A percentile compares a stretch with the other conserved stretches of the same genome.
These are phyloP conservation scores for Laterallus jamaicensis DNA, from an alignment of 2,113 vertebrate genomes.

Conservation along the genomic window DNA sequence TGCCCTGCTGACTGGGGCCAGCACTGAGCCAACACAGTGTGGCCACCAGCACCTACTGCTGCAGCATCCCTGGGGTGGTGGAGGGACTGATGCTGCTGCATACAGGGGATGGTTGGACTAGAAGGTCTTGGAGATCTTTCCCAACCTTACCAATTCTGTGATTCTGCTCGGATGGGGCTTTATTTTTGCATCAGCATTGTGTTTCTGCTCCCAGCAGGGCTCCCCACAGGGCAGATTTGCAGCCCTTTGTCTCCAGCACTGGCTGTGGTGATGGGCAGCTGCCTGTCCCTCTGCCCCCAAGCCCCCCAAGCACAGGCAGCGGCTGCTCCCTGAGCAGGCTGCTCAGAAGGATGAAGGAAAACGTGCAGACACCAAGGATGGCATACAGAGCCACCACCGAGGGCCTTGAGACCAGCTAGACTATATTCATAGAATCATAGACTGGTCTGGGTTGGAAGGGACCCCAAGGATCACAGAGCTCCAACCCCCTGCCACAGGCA, in stretches of 20 bases:
- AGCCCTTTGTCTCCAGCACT: not conserved
- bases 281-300: not conserved
- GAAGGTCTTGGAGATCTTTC: too few relatives aligned
- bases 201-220: not conserved
- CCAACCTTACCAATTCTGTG: too few relatives aligned
- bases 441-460: too few relatives aligned
- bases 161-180: too few relatives aligned
- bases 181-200: too few relatives aligned
- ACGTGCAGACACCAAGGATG: not conserved
- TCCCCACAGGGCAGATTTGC: not conserved
- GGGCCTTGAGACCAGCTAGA: slow-evolving; percentile 46
- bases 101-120: too few relatives aligned
- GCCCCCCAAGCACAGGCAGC: accelerated
- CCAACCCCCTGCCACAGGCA: too few relatives aligned
- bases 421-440: not conserved
- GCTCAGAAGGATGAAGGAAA: not conserved
- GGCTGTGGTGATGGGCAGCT: not conserved
- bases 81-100: not conserved
- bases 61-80: accelerated
- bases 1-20: not conserved
- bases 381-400: not conserved
- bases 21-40: not conserved
- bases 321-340: not conserved
- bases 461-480: too few relatives aligned
- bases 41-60: not conserved